Evolutionary conservation across 64 coral and sea anemone genomes (phyloP).

Genomic region (Catalaphyllia jardinei): DNA sequence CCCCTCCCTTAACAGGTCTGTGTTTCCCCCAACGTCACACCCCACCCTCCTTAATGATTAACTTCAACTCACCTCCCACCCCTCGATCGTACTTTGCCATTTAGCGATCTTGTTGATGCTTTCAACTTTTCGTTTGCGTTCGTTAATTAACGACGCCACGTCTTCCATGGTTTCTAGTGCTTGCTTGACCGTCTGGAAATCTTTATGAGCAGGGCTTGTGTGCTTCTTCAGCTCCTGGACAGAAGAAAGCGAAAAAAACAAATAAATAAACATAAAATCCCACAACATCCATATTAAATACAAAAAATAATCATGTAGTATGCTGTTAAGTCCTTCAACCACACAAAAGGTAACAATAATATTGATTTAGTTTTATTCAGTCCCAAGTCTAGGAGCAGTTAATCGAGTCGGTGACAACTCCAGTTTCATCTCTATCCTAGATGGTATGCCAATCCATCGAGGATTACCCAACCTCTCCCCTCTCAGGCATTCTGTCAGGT

Average conservation of each 20-base stretch:
- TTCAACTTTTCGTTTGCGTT: constrained; percentile 95
- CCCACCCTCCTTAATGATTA: no score
- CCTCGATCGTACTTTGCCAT: constrained; percentile 92
- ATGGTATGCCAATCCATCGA: no score
- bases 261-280: neutral
- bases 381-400: no score
- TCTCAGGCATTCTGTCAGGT: no score
- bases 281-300: no score
- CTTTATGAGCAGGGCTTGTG: constrained; percentile 72
- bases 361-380: no score
- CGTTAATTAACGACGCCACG: constrained; percentile 86
- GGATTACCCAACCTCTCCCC: no score
- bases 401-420: neutral
- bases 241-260: neutral
- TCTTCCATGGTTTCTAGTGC: constrained; percentile 88
- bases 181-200: constrained; percentile 73
- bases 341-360: no score
- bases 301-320: no score
- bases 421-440: no score
- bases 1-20: no score
- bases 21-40: neutral
- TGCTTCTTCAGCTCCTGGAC: constrained; percentile 92
- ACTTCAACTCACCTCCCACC: constrained; percentile 86
- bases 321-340: no score
- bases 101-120: constrained; percentile 97